Evolutionary conservation across 2,113 vertebrate genomes (phyloP), one percentile per base, ranked within the genome.

Genomic region (Nanger granti): DNA sequence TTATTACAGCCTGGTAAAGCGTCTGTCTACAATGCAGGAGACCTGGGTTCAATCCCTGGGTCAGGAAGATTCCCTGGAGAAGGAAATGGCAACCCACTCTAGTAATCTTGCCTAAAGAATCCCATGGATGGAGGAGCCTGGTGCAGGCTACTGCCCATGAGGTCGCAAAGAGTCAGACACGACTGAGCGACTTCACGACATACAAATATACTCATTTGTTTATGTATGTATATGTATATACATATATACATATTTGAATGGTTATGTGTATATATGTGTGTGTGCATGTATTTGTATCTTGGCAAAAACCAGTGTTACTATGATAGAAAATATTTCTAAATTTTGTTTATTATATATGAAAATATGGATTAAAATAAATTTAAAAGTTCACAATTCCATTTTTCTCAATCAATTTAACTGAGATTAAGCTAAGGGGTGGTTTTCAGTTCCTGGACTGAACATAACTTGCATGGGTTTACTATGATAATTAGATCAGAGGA

Each of bases 281-380:
- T 55, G 3, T 64, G 22, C 2, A 17, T 82, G 26, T 93, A 69
- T 69, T 85, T 96, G 5, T 12, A 37, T 85, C 5, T 84, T 92
- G 29, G 28, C 5, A 84, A 96, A 83, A 54, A 76, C 0, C 29
- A 96, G 79, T 2, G 10, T 49, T 79, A 76, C 1, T 87, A n/a
- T 37, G 8, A 29, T 86, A 93, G 5, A 34, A 95, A 55, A 47
- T 92, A 55, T 34, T 47, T 15, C 1, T 29, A 85, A 76, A 5
- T 15, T 83, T 17, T 13, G 24, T 2, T n/a, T 87, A 85, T 60
- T 49, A 62, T 76, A 60, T 55, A 24, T 29, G 2, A 86, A 94
- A 94, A 89, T 87, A 92, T 52, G 9, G 10, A 57, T 90, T 87
- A 79, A 95, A 91, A 29, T 62, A n/a, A 88, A 95, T 96, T 91